Conservation (phyloP, 37 sponge, comb jelly and placozoan genomes). For the Eunapius fragilis region DNA sequence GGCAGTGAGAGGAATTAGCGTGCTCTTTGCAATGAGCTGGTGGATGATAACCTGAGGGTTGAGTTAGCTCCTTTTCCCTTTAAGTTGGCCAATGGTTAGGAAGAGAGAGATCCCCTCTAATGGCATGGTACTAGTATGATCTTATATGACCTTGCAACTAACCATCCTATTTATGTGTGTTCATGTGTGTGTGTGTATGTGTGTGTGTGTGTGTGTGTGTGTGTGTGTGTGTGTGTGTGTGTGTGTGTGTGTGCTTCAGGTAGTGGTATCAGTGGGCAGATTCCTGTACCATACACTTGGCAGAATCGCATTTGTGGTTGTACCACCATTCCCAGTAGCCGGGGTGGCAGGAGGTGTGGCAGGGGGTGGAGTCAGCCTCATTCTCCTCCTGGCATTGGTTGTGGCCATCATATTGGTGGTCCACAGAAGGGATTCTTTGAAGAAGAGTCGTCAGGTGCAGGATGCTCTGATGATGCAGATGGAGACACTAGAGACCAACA, state of each 20-base stretch:
- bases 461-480: constrained; percentile 61
- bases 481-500: constrained; percentile 80
- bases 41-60: too few relatives aligned
- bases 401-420: constrained; percentile 1
- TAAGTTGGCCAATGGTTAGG: too few relatives aligned
- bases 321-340: not conserved
- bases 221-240: too few relatives aligned
- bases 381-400: not conserved
- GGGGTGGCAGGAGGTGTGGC: constrained; percentile 14
- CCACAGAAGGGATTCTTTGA: constrained; percentile 25
- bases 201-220: not conserved
- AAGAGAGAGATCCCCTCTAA: not conserved
- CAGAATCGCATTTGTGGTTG: not conserved
- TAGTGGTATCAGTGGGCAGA: not conserved
- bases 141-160: not conserved
- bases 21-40: too few relatives aligned
- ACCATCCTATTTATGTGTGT: not conserved
- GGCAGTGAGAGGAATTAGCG: too few relatives aligned
- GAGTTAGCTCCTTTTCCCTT: too few relatives aligned
- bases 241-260: not conserved
- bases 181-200: not conserved
- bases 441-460: constrained; percentile 42
- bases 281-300: not conserved
- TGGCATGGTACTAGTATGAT: too few relatives aligned
- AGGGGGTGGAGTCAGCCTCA: not conserved